Evolutionary conservation across 1,140 invertebrate genomes (phyloP).

Genomic region (Diachasma alloeum): DNA sequence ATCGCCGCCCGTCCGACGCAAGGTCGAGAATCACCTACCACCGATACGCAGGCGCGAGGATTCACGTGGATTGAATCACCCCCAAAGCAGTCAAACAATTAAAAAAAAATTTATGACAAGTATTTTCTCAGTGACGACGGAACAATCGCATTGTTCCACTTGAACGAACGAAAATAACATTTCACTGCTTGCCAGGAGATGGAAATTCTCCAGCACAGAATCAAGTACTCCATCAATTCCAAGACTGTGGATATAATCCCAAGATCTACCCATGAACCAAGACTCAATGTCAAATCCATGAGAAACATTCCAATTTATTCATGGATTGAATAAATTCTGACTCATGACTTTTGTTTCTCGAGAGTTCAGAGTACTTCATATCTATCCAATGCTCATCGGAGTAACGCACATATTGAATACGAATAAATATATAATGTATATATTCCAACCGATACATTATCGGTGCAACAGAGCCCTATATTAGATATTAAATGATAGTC

Average conservation of each 20-base stretch:
- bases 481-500: background rate
- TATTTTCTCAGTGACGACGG: background rate
- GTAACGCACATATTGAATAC: background rate
- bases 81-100: background rate
- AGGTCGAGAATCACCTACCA: background rate
- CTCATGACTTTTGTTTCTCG: background rate
- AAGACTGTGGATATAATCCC: too few relatives aligned
- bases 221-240: too few relatives aligned
- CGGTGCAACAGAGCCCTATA: background rate
- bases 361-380: background rate
- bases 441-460: background rate
- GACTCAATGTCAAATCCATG: too few relatives aligned
- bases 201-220: too few relatives aligned
- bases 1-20: background rate
- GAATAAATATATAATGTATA: background rate
- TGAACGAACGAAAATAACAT: too few relatives aligned
- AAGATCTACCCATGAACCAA: too few relatives aligned
- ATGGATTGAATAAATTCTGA: background rate
- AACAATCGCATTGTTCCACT: too few relatives aligned
- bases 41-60: background rate
- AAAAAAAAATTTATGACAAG: background rate
- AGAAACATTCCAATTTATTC: background rate
- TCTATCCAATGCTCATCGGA: background rate
- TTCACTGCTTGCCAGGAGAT: too few relatives aligned
- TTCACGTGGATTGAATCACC: background rate